These are phyloP conservation scores for Parapsyche elsis DNA, from an alignment of 1,140 invertebrate genomes.

Conservation along the genomic window DNA sequence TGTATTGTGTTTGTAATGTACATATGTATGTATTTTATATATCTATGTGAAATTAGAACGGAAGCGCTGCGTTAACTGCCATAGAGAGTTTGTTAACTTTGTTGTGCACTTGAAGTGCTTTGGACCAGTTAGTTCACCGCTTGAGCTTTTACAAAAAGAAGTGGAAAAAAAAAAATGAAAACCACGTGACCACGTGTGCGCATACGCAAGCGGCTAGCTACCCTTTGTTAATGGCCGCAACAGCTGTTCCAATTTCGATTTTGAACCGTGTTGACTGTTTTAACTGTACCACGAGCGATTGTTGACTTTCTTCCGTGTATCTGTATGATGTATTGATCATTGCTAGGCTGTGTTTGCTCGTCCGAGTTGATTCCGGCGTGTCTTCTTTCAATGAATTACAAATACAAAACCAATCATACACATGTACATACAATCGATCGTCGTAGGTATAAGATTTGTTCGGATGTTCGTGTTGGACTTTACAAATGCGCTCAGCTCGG, in stretches of 20 bases:
- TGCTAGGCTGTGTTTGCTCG: too few species aligned
- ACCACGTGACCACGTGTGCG: background rate
- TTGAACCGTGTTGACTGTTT: conserved; percentile 26
- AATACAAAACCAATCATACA: too few species aligned
- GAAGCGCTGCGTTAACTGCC: background rate
- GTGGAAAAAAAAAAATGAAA: background rate
- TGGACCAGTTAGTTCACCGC: background rate
- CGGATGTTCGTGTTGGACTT: too few species aligned
- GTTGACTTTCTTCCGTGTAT: too few species aligned
- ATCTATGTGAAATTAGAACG: background rate
- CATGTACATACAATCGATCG: too few species aligned
- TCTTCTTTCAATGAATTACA: too few species aligned
- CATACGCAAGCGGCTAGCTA: too few species aligned
- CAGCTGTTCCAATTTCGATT: conserved; percentile 49
- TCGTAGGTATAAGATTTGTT: too few species aligned
- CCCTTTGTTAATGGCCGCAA: conserved; percentile 47
- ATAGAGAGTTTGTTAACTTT: background rate
- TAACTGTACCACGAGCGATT: background rate
- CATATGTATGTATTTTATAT: background rate
- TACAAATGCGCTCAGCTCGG: too few species aligned
- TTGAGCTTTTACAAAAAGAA: background rate
- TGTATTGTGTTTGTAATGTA: background rate
- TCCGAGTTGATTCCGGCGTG: too few species aligned
- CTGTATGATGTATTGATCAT: too few species aligned
- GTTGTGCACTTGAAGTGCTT: conserved; percentile 20